These are phyloP conservation scores for Hydrochoerus hydrochaeris DNA, from an alignment of 2,113 vertebrate species.

Conservation along the genomic window DNA sequence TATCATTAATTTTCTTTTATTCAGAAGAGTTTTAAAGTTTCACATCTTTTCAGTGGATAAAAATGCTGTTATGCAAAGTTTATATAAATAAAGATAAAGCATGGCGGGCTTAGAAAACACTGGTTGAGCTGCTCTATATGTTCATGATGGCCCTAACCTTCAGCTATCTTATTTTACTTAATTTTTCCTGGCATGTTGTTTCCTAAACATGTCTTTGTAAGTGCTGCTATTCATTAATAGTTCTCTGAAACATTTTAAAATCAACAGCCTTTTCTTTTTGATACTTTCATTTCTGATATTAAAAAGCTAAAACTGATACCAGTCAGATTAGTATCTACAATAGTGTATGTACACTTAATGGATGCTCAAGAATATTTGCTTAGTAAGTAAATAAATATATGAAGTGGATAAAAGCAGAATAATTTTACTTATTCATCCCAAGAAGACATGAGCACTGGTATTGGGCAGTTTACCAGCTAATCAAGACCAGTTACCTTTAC, in stretches of 20 bases:
- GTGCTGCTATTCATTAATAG: neutral
- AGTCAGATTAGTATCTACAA: neutral
- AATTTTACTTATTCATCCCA: neutral
- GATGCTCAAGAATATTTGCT: neutral
- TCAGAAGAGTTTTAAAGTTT: neutral
- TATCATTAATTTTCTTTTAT: neutral
- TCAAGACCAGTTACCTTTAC: neutral
- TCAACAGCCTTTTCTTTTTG: slow-evolving; percentile 1
- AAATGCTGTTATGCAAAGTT: neutral
- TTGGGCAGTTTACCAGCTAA: neutral
- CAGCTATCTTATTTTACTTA: neutral
- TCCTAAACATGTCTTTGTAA: neutral
- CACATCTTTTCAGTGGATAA: neutral
- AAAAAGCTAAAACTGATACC: neutral
- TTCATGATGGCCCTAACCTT: neutral
- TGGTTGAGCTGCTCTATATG: neutral
- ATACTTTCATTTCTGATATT: neutral
- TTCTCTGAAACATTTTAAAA: neutral
- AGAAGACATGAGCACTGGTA: neutral
- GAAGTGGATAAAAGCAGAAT: neutral
- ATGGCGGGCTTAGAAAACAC: neutral
- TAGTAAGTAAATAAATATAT: neutral
- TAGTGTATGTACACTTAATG: neutral
- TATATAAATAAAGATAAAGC: neutral
- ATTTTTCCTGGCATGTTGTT: neutral